Evolutionary conservation across 2,797 vertebrate species (phyloP).

Genomic region (Oreochromis mossambicus): DNA sequence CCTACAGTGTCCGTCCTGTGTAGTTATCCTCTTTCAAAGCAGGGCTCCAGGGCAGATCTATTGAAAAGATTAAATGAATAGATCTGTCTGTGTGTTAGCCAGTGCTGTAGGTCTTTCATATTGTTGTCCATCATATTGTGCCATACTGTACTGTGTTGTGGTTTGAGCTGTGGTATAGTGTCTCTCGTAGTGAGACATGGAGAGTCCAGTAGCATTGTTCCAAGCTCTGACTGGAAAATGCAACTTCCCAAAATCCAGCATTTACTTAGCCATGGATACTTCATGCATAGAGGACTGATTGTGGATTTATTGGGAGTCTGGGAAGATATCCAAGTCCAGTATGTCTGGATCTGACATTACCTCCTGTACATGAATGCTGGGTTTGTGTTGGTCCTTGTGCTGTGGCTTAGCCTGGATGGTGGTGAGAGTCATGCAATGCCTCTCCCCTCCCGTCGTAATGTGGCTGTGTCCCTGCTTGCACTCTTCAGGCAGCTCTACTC

Average conservation of each 20-base stretch:
- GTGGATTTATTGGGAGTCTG: neutral
- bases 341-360: slow-evolving; percentile 16
- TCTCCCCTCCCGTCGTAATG: slow-evolving; percentile 34
- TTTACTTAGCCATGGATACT: slow-evolving; percentile 5
- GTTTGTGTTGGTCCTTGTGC: slow-evolving; percentile 55
- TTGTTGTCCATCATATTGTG: slow-evolving; percentile 48
- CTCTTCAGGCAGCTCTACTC: neutral
- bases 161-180: slow-evolving; percentile 35
- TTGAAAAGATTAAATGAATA: slow-evolving; percentile 47
- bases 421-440: slow-evolving; percentile 44
- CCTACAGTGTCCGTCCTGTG: slow-evolving; percentile 5
- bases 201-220: slow-evolving; percentile 47
- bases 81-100: slow-evolving; percentile 52
- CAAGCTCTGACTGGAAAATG: slow-evolving; percentile 52
- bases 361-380: slow-evolving; percentile 51
- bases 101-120: slow-evolving; percentile 23
- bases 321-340: slow-evolving; percentile 1
- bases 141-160: slow-evolving; percentile 47
- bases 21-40: slow-evolving; percentile 6
- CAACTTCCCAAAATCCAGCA: slow-evolving; percentile 43
- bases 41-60: slow-evolving; percentile 58
- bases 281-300: neutral
- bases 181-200: slow-evolving; percentile 10
- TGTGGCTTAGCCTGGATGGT: slow-evolving; percentile 58
- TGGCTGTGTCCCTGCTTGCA: slow-evolving; percentile 51